phyloP scores from a whole-genome alignment of 2,888 invertebrate genomes.

The Volucella zonaria region DNA sequence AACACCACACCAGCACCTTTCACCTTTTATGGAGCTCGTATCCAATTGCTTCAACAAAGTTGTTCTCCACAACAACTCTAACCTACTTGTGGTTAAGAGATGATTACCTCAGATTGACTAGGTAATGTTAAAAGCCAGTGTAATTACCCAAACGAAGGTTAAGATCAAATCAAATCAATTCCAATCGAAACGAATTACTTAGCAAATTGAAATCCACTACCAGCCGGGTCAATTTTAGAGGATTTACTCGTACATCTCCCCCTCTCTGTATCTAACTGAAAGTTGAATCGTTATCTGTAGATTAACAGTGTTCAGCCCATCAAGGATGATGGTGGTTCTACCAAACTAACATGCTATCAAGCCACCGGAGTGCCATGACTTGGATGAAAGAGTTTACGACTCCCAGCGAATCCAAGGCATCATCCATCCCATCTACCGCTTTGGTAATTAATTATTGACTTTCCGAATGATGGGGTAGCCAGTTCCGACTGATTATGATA shows the following conservation, averaged over 20 bases:
- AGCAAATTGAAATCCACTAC: neutral
- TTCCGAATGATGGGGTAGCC: constrained; percentile 22
- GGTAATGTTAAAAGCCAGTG: constrained; percentile 1
- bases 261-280: constrained; percentile 25
- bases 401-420: too few relatives aligned
- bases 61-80: neutral
- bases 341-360: neutral
- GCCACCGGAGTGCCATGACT: constrained; percentile 61
- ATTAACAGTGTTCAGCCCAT: constrained; percentile 6
- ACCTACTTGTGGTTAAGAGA: constrained; percentile 11
- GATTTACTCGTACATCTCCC: neutral
- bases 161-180: constrained; percentile 37
- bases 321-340: constrained; percentile 29
- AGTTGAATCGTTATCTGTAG: constrained; percentile 47
- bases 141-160: constrained; percentile 28
- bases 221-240: constrained; percentile 8
- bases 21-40: neutral
- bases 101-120: neutral
- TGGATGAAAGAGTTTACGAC: constrained; percentile 14
- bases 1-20: too few relatives aligned
- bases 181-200: constrained; percentile 22
- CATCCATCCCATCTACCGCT: neutral
- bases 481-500: constrained; percentile 18
- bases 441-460: constrained; percentile 47
- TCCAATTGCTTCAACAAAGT: constrained; percentile 1